Evolutionary conservation across 2,888 invertebrate genomes (phyloP), one percentile per base, ranked within the genome.

Genomic region (Apocheima hispidaria): DNA sequence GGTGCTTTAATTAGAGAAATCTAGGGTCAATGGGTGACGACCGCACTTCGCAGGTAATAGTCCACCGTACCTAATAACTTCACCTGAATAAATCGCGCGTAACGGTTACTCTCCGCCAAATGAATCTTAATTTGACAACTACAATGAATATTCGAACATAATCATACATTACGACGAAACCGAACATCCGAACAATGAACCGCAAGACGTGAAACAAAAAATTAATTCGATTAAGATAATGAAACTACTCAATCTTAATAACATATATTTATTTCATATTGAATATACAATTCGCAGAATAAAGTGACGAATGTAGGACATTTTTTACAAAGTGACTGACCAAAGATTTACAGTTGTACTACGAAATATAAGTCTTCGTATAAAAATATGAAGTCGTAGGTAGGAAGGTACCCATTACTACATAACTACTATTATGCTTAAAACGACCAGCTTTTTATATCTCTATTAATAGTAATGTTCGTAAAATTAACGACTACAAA

Each of bases 111-210:
- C 38, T 79, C 77, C 75, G 72, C 70, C 78, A 82, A 84, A 88
- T 87, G 77, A 83, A 84, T 84, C 79, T 82, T 87, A 86, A 87
- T 85, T 84, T 84, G 88, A 84, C 81, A 82, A 78, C 73, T 77
- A 41, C 40, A 36, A 86, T 82, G 75, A 74, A 82, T 81, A 77
- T 78, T 81, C 84, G 77, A 84, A 85, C 84, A 79, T 83, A 83
- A 86, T 88, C 82, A 86, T 80, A 83, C 71, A 72, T 65, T 72
- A 61, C 57, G 33, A 69, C 66, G 69, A 62, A 72, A 69, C 58
- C 66, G 77, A 76, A 83, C 83, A 82, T 79, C 78, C 65, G 77
- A 77, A 83, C 84, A 85, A 82, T 78, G 75, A 79, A 77, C 74
- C 71, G 64, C 68, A 69, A 63, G 65, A 65, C 65, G 23, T 51